Base-by-base conservation (phyloP, 2,113 vertebrate species). In the Rafetus swinhoei region DNA sequence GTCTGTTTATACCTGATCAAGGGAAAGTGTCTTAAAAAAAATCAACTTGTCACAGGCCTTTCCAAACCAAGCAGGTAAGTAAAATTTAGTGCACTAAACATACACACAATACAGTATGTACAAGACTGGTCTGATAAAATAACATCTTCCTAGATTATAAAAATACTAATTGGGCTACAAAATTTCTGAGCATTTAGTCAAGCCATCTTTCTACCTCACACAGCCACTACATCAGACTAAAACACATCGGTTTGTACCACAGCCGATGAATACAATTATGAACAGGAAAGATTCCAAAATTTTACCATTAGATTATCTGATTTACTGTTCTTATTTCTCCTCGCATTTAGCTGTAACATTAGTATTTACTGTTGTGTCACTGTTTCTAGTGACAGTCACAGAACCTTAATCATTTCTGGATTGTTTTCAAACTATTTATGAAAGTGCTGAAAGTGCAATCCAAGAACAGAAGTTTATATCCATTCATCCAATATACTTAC, bases 81-180 rank as follows among this genome's bases (percentile, higher is more conserved):
- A 90, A 97, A 79, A 91, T 76, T 53, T 92, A 96, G 83, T 95
- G 94, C 92, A 92, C 65, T 90, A 92, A 39, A 95, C 94, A 94
- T 87, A 90, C 3, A 94, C 88, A 95, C 94, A 94, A 92, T 94
- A 95, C 69, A 93, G n/a, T 92, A 96, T 91, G 82, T 97, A 97
- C 96, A 97, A 96, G 96, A 94, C 93, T 76, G 69, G 93, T 80
- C 87, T 97, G 96, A 98, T 91, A 98, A 98, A 98, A 97, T 53
- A 95, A 92, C 95, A 97, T 59, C 79, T 89, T 92, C 94, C 96
- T 97, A 98, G 93, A 82, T 96, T 97, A 97, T 97, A 98, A 98
- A 98, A 98, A 97, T 97, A 98, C 97, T 97, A 97, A 97, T 79
- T 93, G 62, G 93, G 55, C 96, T 98, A 98, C 96, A 98, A 98